Base-by-base conservation (phyloP, 2,113 vertebrate species). In the Echinops telfairi region DNA sequence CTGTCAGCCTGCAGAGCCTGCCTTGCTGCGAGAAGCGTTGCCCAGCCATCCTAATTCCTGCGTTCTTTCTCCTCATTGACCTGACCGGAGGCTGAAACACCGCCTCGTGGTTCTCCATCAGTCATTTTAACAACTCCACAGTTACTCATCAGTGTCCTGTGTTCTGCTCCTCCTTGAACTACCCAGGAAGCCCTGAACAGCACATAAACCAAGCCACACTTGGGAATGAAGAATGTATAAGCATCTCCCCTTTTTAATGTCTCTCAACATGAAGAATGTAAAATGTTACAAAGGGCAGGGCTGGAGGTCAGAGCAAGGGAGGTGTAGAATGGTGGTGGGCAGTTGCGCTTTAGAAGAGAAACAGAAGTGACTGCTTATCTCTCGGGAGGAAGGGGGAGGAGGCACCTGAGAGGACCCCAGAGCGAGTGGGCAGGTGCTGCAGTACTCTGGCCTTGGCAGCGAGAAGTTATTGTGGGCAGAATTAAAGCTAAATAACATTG, bases 101-200 rank as follows among this genome's bases (percentile, higher is more conserved):
- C 60, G 33, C 76, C 87, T 90, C 80, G 29, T 82, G 62, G 36
- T 84, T 95, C 96, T 90, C 88, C 89, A 95, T 96, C 88, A 12
- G 71, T 96, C 97, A 96, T 89, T 75, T 93, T 94, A 97, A 95
- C 79, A 79, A 33, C 89, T 66, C 94, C 77, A 0, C 88, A 2
- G 85, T 78, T 73, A 93, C 95, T 95, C 85, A 0, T 86, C 79
- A 93, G 90, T 70, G 76, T 84, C 94, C 83, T 81, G 60, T 11
- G 76, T 5, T 86, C 92, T 22, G 83, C 83, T 88, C 92, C 84
- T 92, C 92, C 57, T 33, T 22, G 40, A 88, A 93, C 85, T n/a
- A 23, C 91, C 83, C 64, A 1, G 58, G 86, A 86, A 66, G 90
- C 89, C 86, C 92, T 73, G 58, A 77, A 80, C 0, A 82, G 94